Evolutionary conservation across 1,140 invertebrate species (phyloP).

Genomic region (Aphelenchoides fujianensis): DNA sequence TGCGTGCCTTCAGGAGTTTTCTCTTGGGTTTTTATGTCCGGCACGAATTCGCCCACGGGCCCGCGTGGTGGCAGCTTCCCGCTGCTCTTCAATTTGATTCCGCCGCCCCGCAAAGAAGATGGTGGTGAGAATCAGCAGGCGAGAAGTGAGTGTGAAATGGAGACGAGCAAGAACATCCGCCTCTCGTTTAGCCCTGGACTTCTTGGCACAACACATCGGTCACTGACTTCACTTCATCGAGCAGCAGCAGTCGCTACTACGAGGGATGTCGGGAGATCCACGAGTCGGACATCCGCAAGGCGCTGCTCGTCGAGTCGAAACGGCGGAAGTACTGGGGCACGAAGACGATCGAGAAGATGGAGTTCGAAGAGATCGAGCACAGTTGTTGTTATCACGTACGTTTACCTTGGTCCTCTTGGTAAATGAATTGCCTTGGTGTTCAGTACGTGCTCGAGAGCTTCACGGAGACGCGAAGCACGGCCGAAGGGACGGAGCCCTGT

Average conservation of each 20-base stretch:
- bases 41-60: not conserved
- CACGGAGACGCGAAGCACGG: conserved; percentile 56
- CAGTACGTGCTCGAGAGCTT: conserved; percentile 60
- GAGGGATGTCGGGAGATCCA: conserved; percentile 35
- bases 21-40: not conserved
- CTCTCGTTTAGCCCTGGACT: conserved; percentile 1
- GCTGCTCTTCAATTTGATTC: not conserved
- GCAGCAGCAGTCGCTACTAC: not conserved
- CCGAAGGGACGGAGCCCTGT: conserved; percentile 51
- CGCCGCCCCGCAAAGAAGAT: not conserved
- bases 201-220: not conserved
- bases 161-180: not conserved
- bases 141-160: not conserved
- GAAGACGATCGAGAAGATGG: conserved; percentile 58
- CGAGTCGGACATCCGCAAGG: conserved; percentile 55
- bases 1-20: too few relatives aligned
- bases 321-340: conserved; percentile 54
- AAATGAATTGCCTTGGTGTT: conserved; percentile 21
- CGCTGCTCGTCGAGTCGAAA: conserved; percentile 56
- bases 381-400: conserved; percentile 52
- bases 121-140: not conserved
- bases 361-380: conserved; percentile 54
- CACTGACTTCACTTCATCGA: not conserved
- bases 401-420: conserved; percentile 22
- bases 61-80: not conserved